These are phyloP conservation scores for Stercorarius parasiticus DNA, from an alignment of 2,113 vertebrate species.

Conservation along the genomic window DNA sequence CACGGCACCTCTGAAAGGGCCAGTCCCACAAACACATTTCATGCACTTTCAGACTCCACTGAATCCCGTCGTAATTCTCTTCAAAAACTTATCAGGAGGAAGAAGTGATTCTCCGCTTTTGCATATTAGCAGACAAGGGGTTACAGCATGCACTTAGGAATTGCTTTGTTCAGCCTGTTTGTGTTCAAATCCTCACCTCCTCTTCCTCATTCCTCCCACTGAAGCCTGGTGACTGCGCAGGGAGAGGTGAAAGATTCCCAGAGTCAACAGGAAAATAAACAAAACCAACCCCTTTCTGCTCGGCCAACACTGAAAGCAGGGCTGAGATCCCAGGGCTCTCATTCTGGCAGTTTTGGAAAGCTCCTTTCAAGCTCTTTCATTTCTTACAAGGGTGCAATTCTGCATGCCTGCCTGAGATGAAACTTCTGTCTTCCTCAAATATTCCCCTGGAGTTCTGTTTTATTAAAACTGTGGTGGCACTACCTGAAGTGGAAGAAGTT, in stretches of 20 bases:
- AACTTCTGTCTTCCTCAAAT: conserved; percentile 7
- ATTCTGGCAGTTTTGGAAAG: neutral
- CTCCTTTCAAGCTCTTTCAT: neutral
- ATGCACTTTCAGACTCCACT: neutral
- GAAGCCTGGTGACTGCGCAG: neutral
- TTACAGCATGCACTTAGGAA: neutral
- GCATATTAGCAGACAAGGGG: neutral
- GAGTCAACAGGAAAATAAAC: neutral
- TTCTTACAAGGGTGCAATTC: neutral
- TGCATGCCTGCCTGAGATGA: neutral
- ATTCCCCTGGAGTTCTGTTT: conserved; percentile 28
- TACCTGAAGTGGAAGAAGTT: conserved; percentile 30
- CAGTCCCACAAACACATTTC: neutral
- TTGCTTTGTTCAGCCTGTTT: neutral
- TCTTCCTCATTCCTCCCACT: neutral
- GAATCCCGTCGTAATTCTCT: neutral
- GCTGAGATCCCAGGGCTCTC: neutral
- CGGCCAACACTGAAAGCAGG: neutral
- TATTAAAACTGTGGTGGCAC: conserved; percentile 35
- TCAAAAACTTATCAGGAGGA: neutral
- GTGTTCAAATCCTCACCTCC: neutral
- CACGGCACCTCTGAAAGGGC: neutral
- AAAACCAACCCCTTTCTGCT: neutral
- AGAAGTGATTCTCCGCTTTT: neutral
- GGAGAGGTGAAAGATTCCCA: neutral